Conservation (phyloP, 2,797 vertebrate genomes). For the Erpetoichthys calabaricus region DNA sequence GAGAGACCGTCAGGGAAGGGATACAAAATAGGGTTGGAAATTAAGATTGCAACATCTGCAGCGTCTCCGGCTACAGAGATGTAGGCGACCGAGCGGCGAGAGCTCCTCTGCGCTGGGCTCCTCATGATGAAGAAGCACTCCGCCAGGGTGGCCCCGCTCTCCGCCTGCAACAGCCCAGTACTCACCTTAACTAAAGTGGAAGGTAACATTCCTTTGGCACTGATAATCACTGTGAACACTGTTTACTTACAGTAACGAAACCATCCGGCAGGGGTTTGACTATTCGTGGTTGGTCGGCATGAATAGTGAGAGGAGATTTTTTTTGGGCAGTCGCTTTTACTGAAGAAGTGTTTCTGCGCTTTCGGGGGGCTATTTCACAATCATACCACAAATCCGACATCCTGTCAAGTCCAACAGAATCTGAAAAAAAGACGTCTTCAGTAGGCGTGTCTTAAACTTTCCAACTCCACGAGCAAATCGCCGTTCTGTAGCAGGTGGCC, state of each 20-base stretch:
- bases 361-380: neutral
- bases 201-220: slow-evolving; percentile 48
- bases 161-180: slow-evolving; percentile 90
- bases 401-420: no score
- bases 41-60: slow-evolving; percentile 38
- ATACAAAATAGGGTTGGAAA: slow-evolving; percentile 14
- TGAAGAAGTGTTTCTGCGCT: neutral
- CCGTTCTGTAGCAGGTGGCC: no score
- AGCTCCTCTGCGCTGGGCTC: slow-evolving; percentile 72
- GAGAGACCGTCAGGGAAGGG: slow-evolving; percentile 5
- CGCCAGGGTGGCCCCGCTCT: slow-evolving; percentile 84
- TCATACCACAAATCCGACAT: no score
- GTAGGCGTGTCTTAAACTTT: no score
- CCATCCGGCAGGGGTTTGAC: neutral
- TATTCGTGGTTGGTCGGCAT: slow-evolving; percentile 2
- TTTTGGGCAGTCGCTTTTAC: no score
- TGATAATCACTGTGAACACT: neutral
- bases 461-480: no score
- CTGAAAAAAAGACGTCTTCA: no score
- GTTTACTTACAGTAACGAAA: no score
- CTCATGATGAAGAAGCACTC: slow-evolving; percentile 87
- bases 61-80: slow-evolving; percentile 63
- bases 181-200: slow-evolving; percentile 94
- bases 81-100: slow-evolving; percentile 64
- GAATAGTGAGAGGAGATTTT: neutral